Evolutionary conservation across 1,140 invertebrate genomes (phyloP), one percentile per base, ranked within the genome.

Genomic region (Drosophila nikananu): DNA sequence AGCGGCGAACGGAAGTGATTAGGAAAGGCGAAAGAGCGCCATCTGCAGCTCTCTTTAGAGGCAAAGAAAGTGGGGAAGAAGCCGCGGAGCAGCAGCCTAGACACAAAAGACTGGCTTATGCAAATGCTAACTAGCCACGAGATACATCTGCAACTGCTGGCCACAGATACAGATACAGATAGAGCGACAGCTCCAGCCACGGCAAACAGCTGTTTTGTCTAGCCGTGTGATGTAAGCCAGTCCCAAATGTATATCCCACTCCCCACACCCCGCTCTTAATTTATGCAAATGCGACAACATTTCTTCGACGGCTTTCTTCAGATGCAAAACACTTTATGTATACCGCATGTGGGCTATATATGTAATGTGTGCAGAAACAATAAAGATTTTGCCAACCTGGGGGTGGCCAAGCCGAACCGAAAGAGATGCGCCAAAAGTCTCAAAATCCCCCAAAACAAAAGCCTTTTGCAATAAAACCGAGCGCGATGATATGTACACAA

Each of bases 251-350:
- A 35, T 30, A 55, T 30, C 27, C 59, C 27, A 15, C 15, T 54
- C 51, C 48, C 23, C 39, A 25, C 61, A 25, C 57, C 57, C 57
- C 57, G 65, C 80, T 81, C 84, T 89, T 89, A 90, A 89, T 89
- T 90, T 89, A 89, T 89, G 84, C 78, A 83, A 83, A 83, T 82
- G 80, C 73, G 79, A 71, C 79, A 86, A 58, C 83, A 87, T 87
- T 83, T 80, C 77, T 77, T 65, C 46, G 72, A 81, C 75, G 81
- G 84, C 86, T 90, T 90, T 89, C 86, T 89, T 87, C 83, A 78
- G 66, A 82, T 75, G 73, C 70, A 63, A 79, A 72, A 59, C 42
- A 72, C 54, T 27, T 30, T 71, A 5, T 13, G 60, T 49, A 57
- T 57, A 12, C 44, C 42, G 49, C 64, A 57, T 48, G 3, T 59